Percentiles rank a stretch among this genome's conserved stretches.
Conservation (phyloP, 2,888 invertebrate genomes). For the Thalpophila matura region DNA sequence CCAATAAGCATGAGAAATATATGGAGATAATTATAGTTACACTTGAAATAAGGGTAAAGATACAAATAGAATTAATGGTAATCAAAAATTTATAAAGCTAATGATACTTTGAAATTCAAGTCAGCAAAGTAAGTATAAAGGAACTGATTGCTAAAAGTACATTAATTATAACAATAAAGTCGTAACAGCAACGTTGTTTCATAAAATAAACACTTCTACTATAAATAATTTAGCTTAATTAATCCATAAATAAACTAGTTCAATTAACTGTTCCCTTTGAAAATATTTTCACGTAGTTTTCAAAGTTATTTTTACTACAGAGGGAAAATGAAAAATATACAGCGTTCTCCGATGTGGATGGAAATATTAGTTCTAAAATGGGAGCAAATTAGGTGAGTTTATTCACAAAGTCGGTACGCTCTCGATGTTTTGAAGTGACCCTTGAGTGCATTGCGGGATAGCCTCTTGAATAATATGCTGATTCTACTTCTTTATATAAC, state of each 20-base stretch:
- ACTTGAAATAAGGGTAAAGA: no score
- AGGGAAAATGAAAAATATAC: constrained; percentile 11
- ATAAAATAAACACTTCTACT: no score
- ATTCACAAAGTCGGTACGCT: constrained; percentile 53
- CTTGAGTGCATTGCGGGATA: constrained; percentile 50
- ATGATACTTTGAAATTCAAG: no score
- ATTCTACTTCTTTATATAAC: constrained; percentile 23
- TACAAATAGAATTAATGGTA: no score
- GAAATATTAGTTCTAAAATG: constrained; percentile 46
- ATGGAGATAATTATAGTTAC: no score
- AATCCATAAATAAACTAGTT: no score
- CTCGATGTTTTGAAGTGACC: constrained; percentile 45
- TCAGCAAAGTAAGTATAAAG: no score
- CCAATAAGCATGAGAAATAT: not conserved
- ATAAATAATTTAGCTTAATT: no score
- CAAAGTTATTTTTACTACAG: not conserved
- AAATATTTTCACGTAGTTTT: not conserved
- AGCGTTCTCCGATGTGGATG: not conserved
- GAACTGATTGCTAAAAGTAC: no score
- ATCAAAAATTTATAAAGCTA: no score
- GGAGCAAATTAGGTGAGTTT: constrained; percentile 50
- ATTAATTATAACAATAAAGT: no score
- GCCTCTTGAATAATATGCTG: constrained; percentile 36
- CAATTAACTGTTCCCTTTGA: not conserved
- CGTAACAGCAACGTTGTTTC: no score